Percentiles rank a stretch among this genome's conserved stretches.
Evolutionary conservation across 2,797 vertebrate species (phyloP).

Genomic region (Coendou prehensilis): DNA sequence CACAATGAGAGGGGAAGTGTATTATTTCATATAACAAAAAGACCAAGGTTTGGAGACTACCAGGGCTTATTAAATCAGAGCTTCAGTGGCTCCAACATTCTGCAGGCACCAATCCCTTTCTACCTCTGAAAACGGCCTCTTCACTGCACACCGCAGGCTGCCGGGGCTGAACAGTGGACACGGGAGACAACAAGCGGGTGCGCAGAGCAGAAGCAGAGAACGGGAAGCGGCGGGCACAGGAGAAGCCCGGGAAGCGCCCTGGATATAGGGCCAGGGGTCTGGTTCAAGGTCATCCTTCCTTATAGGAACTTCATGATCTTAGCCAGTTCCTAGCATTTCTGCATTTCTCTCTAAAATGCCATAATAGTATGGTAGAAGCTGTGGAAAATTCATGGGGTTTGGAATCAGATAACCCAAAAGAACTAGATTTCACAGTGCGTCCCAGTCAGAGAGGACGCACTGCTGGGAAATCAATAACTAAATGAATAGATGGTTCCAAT

Average conservation of each 20-base stretch:
- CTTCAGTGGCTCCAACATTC: background rate
- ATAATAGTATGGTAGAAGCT: background rate
- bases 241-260: background rate
- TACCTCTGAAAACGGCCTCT: background rate
- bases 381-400: background rate
- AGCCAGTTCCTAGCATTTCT: background rate
- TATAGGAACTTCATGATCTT: background rate
- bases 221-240: background rate
- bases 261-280: background rate
- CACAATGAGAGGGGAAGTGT: background rate
- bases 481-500: background rate
- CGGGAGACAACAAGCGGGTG: background rate
- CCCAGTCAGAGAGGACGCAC: background rate
- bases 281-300: background rate
- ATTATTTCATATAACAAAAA: constrained; percentile 6
- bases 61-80: background rate
- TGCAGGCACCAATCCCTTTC: background rate
- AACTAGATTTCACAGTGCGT: background rate
- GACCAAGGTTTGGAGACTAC: background rate
- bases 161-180: background rate
- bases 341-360: background rate
- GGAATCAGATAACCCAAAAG: background rate
- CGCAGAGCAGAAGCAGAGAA: background rate
- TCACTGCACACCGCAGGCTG: background rate
- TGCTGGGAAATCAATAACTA: background rate